Evolutionary conservation across 2,888 invertebrate genomes (phyloP), one percentile per base, ranked within the genome.

Genomic region (Callyntrura guangdongensis): DNA sequence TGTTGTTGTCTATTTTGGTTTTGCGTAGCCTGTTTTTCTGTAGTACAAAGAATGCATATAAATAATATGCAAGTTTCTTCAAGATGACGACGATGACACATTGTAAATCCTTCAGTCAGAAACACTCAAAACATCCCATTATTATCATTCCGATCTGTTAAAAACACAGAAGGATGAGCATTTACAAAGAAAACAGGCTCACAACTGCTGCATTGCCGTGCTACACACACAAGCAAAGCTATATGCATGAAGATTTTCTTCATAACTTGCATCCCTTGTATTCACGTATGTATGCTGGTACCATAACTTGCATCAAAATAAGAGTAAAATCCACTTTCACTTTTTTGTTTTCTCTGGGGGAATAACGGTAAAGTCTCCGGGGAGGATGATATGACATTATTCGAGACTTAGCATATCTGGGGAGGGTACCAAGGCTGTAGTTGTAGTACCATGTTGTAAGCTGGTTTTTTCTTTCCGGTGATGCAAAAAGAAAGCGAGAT

Each of bases 41-140:
- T n/a, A n/a, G 36, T 36, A 36, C 36, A 4, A 36, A 17, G n/a
- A 17, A 8, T 72, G 20, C 25, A 1, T 17, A 17, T 45, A 9
- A 36, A 72, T 72, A 72, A 14, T 72, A 72, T 72, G 17, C 69
- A 72, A 17, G 45, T 72, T 12, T 47, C 12, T 74, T 49, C 22
- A 79, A 9, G 17, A n/a, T 61, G n/a, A 25, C 11, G 20, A 36
- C 14, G 59, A 79, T 81, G 81, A 56, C 79, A 81, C 61, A 74
- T 45, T 81, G 56, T 81, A 86, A 86, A 86, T 86, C 81, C 87
- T 87, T 87, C 81, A 87, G 59, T 81, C 81, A 77, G 53, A 77
- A 77, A 77, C 77, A 77, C 77, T 77, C 77, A 53, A 53, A 22
- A 25, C 53, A 49, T 77, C 77, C 25, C 49, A 49, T 53, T 74